Evolutionary conservation across 2,888 invertebrate species (phyloP).

Genomic region (Nomada fabriciana): DNA sequence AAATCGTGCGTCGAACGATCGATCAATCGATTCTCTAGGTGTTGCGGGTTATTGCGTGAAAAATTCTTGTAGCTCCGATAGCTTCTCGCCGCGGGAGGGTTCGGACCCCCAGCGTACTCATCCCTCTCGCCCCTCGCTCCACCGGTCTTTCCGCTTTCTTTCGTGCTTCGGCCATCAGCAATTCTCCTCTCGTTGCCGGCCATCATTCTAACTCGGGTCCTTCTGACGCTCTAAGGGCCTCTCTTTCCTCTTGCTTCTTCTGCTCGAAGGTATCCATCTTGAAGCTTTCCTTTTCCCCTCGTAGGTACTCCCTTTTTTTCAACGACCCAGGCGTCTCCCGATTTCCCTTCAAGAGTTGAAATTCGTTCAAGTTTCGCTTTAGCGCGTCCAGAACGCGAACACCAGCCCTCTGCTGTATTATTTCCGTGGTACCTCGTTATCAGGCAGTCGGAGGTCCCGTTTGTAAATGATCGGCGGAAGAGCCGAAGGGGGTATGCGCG

Average conservation of each 20-base stretch:
- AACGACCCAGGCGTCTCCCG: background rate
- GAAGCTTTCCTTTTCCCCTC: conserved; percentile 20
- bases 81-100: conserved; percentile 77
- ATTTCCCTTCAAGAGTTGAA: background rate
- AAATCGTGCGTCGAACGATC: conserved; percentile 77
- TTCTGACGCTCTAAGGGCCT: conserved; percentile 39
- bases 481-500: conserved; percentile 12
- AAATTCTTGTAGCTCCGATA: conserved; percentile 80
- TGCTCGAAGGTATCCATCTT: too few species aligned
- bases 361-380: background rate
- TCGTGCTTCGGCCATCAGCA: conserved; percentile 67
- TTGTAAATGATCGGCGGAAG: background rate
- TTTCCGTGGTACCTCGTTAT: background rate
- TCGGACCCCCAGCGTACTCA: conserved; percentile 73
- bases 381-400: background rate
- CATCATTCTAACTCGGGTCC: conserved; percentile 50
- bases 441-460: background rate
- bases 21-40: conserved; percentile 79
- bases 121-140: conserved; percentile 35
- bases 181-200: conserved; percentile 59
- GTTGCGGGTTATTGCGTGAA: conserved; percentile 81
- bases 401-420: background rate
- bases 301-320: background rate
- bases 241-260: conserved; percentile 1
- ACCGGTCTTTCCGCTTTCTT: conserved; percentile 48